phyloP scores from a whole-genome alignment of 2,888 invertebrate genomes.

The Sinopyrophorus schimmeli region DNA sequence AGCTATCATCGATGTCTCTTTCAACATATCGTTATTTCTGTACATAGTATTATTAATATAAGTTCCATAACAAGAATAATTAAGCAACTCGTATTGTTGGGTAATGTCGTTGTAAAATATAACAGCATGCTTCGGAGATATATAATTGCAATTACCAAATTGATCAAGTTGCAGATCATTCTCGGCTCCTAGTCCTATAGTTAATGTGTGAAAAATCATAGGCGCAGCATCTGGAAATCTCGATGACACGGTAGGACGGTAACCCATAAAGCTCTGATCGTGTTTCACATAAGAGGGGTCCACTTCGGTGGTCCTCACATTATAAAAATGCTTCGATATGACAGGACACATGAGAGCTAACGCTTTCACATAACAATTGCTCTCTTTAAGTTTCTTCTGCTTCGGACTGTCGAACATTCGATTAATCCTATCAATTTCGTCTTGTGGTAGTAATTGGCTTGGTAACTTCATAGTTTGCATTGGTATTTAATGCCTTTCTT shows the following conservation, averaged over 20 bases:
- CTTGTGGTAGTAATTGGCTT: constrained; percentile 63
- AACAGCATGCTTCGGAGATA: constrained; percentile 75
- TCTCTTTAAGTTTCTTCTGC: constrained; percentile 37
- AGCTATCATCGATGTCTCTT: constrained; percentile 41
- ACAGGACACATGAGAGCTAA: constrained; percentile 69
- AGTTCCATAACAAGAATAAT: constrained; percentile 89
- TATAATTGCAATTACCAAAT: constrained; percentile 71
- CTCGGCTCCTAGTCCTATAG: constrained; percentile 70
- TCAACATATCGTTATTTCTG: constrained; percentile 67
- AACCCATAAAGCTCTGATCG: constrained; percentile 54
- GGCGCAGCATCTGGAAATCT: constrained; percentile 56
- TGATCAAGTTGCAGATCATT: constrained; percentile 64
- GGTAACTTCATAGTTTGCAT: constrained; percentile 63
- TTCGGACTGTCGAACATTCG: constrained; percentile 52
- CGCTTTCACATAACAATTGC: constrained; percentile 53
- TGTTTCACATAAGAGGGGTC: constrained; percentile 51
- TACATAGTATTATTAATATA: constrained; percentile 87
- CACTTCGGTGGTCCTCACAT: constrained; percentile 49
- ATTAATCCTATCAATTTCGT: constrained; percentile 57
- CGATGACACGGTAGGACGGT: constrained; percentile 49
- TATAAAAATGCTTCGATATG: constrained; percentile 56
- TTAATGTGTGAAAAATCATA: constrained; percentile 71
- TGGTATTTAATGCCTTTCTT: no score
- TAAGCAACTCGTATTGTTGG: constrained; percentile 85
- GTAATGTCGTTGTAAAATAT: constrained; percentile 82